These are phyloP conservation scores for Tapirus terrestris DNA, from an alignment of 2,113 vertebrate genomes.

Conservation along the genomic window DNA sequence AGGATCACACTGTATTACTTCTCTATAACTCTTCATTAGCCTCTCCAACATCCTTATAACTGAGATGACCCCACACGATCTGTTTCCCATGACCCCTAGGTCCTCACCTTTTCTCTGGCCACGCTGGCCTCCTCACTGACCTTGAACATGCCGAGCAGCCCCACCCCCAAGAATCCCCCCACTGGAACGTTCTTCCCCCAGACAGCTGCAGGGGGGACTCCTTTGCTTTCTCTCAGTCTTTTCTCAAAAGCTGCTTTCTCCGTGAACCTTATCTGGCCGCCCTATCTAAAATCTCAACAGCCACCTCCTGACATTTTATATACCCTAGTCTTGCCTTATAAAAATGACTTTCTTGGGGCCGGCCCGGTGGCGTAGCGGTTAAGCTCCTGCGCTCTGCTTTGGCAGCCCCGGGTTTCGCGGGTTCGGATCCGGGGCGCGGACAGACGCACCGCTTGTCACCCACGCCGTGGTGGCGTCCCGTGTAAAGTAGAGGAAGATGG, in stretches of 20 bases:
- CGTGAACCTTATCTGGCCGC: neutral
- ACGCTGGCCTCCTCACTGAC: neutral
- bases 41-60: neutral
- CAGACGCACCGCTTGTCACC: no score
- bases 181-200: neutral
- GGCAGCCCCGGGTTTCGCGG: no score
- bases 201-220: neutral
- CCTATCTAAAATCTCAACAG: neutral
- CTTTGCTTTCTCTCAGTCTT: neutral
- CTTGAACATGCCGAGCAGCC: neutral
- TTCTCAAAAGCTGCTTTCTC: neutral
- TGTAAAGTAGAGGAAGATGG: no score
- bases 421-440: no score
- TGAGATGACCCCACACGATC: neutral
- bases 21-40: neutral
- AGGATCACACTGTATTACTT: neutral
- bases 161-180: neutral
- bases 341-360: neutral
- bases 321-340: neutral
- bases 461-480: no score
- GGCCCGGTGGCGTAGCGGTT: no score
- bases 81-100: neutral
- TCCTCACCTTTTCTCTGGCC: neutral
- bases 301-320: neutral
- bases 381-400: no score